phyloP scores from a whole-genome alignment of 2,888 invertebrate species.

The Tubulanus polymorphus region DNA sequence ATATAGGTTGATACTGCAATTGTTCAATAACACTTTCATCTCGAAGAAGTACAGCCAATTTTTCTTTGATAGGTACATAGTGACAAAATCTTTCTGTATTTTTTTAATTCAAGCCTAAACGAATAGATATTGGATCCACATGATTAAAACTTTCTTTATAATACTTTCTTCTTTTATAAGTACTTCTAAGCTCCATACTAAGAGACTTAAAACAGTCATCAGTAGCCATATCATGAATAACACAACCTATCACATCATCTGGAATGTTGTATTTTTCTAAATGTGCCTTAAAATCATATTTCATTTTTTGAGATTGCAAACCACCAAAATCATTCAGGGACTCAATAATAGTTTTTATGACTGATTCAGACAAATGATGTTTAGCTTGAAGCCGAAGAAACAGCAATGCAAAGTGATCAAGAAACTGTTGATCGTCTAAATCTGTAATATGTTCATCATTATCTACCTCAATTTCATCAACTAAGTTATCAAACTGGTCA shows the following conservation, averaged over 20 bases:
- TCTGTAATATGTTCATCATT: too few relatives aligned
- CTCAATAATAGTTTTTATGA: background rate
- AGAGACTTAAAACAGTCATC: background rate
- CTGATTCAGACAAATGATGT: background rate
- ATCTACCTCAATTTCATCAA: too few relatives aligned
- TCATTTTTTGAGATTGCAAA: background rate
- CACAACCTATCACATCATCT: background rate
- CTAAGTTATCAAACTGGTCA: too few relatives aligned
- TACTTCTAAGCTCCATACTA: background rate
- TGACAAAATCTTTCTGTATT: conserved; percentile 3
- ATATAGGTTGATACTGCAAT: background rate
- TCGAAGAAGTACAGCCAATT: background rate
- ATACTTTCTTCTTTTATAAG: conserved; percentile 1
- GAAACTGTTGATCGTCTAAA: too few relatives aligned
- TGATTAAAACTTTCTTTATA: conserved; percentile 14
- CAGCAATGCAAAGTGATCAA: background rate
- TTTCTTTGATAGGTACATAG: conserved; percentile 12
- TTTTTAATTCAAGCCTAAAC: background rate
- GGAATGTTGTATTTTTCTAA: background rate
- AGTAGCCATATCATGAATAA: background rate
- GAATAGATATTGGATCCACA: conserved; percentile 7
- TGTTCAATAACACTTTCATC: conserved; percentile 2
- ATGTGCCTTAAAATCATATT: background rate
- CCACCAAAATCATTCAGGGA: background rate
- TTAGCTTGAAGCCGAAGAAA: background rate